These are phyloP conservation scores for Myiagra hebetior DNA, from an alignment of 2,113 vertebrate species.

Conservation along the genomic window DNA sequence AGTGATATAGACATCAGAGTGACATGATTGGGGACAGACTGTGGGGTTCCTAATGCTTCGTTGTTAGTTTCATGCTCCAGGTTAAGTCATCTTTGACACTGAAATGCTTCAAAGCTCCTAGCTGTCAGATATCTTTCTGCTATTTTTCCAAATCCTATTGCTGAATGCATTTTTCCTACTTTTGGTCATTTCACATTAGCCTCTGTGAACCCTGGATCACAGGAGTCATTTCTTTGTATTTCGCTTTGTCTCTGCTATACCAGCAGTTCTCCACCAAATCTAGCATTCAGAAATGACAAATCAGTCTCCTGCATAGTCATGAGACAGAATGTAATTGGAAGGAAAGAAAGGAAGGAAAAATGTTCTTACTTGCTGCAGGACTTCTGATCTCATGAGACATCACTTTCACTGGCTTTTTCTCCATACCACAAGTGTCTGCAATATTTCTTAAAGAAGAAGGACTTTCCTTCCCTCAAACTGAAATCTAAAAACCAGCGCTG, in stretches of 20 bases:
- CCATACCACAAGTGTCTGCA: not conserved
- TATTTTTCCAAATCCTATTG: not conserved
- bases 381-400: not conserved
- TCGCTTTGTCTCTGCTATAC: not conserved
- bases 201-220: not conserved
- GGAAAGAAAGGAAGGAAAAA: not conserved
- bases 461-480: not conserved
- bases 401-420: not conserved
- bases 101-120: not conserved
- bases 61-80: not conserved
- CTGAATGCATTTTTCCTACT: conserved; percentile 2
- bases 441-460: not conserved
- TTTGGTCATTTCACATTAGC: not conserved
- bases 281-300: not conserved
- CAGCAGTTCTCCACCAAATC: not conserved
- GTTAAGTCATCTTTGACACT: not conserved
- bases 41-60: not conserved
- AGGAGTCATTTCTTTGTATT: not conserved
- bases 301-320: not conserved
- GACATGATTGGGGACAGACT: not conserved
- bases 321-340: not conserved
- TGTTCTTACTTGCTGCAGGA: not conserved
- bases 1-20: not conserved
- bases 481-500: not conserved
- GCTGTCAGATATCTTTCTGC: not conserved